Percentiles rank a stretch among this genome's conserved stretches.
Conservation (phyloP, 2,888 invertebrate species). For the Nephrotoma flavescens region DNA sequence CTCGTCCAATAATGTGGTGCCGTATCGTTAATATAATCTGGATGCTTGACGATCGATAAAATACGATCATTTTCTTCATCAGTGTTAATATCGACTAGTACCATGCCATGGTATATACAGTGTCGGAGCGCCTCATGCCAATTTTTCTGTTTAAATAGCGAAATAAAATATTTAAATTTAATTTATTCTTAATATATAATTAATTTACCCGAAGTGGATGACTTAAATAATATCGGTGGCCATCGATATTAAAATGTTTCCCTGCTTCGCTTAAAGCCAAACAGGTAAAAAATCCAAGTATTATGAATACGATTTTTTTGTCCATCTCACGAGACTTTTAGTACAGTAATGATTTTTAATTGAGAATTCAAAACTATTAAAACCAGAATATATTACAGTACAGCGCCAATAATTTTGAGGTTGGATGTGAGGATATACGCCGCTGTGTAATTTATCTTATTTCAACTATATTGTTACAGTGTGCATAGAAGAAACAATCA, state of each 20-base stretch:
- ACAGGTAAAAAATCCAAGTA: neutral
- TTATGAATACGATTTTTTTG: too few relatives aligned
- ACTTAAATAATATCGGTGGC: neutral
- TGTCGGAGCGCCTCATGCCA: neutral
- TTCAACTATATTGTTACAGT: too few relatives aligned
- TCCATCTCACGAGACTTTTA: too few relatives aligned
- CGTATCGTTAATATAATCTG: neutral
- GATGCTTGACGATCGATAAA: neutral
- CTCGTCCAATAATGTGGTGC: neutral
- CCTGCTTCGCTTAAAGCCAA: neutral
- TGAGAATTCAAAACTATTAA: too few relatives aligned
- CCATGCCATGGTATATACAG: neutral
- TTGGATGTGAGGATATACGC: too few relatives aligned
- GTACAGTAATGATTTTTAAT: too few relatives aligned
- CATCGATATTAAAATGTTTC: neutral
- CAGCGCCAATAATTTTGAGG: too few relatives aligned
- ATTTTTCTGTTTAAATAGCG: neutral
- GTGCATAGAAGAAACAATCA: too few relatives aligned
- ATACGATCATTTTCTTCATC: neutral
- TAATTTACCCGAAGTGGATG: neutral
- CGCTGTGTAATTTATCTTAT: too few relatives aligned
- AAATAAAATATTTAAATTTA: too few relatives aligned
- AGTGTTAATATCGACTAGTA: neutral
- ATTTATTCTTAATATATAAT: too few relatives aligned
- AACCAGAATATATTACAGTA: too few relatives aligned